Conservation (phyloP, 1,140 invertebrate species). For the Cotesia typhae region DNA sequence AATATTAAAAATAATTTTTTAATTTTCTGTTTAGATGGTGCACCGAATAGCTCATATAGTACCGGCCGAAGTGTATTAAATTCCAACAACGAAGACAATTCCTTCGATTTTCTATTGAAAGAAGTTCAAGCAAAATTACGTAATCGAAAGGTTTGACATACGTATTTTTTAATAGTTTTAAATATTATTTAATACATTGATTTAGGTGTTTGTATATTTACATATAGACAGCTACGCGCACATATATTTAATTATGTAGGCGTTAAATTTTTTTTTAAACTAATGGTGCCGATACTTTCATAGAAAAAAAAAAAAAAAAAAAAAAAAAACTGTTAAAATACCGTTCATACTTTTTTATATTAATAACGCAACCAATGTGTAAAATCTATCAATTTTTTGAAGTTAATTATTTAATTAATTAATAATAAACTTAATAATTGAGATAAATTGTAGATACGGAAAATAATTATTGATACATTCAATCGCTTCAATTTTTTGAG, state of each 20-base stretch:
- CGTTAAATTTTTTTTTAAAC: too few relatives aligned
- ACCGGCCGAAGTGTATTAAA: conserved; percentile 40
- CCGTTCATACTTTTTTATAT: too few relatives aligned
- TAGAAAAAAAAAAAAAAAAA: too few relatives aligned
- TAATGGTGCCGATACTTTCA: too few relatives aligned
- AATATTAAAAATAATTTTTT: conserved; percentile 13
- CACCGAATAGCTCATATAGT: conserved; percentile 42
- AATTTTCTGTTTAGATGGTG: conserved; percentile 52
- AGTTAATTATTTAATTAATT: too few relatives aligned
- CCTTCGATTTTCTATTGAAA: conserved; percentile 60
- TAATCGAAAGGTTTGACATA: conserved; percentile 60
- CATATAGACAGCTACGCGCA: background rate
- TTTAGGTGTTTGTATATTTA: too few relatives aligned
- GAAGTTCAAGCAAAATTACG: conserved; percentile 61
- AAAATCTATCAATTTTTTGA: too few relatives aligned
- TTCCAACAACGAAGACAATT: conserved; percentile 48
- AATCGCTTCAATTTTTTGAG: too few relatives aligned
- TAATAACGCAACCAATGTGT: too few relatives aligned
- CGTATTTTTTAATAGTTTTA: conserved; percentile 54
- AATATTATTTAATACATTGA: conserved; percentile 47
- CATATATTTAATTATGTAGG: background rate
- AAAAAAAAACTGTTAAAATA: background rate
- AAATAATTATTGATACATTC: too few relatives aligned
- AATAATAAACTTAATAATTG: too few relatives aligned
- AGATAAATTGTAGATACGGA: too few relatives aligned